Conservation (phyloP, 2,888 invertebrate genomes). For the Campopleginae sp. region DNA sequence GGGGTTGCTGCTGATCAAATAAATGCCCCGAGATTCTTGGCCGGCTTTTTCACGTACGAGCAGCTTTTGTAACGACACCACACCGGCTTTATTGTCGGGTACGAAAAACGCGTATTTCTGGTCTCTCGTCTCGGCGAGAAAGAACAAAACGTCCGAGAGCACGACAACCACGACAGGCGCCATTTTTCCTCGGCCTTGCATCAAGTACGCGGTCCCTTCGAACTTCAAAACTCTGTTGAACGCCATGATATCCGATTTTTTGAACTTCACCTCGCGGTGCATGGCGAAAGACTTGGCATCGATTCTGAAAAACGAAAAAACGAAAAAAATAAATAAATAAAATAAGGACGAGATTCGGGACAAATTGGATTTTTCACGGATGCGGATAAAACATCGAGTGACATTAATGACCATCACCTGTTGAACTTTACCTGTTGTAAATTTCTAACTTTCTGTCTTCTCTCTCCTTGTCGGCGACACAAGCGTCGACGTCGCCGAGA, state of each 20-base stretch:
- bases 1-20: conserved; percentile 96
- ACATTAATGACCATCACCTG: conserved; percentile 52
- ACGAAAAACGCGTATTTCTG: conserved; percentile 97
- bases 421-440: conserved; percentile 87
- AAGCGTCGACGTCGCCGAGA: conserved; percentile 95
- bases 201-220: conserved; percentile 94
- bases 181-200: conserved; percentile 96
- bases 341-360: background rate
- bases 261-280: conserved; percentile 94
- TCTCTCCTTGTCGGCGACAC: conserved; percentile 96
- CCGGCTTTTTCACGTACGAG: conserved; percentile 97
- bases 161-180: conserved; percentile 95
- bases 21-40: conserved; percentile 94
- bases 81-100: conserved; percentile 97
- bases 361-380: background rate
- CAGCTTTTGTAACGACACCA: conserved; percentile 95
- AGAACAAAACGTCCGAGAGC: conserved; percentile 95
- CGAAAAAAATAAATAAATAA: no score
- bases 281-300: conserved; percentile 96
- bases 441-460: conserved; percentile 96
- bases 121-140: conserved; percentile 93
- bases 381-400: conserved; percentile 5
- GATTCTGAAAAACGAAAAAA: conserved; percentile 85
- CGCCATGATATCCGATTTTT: conserved; percentile 95
- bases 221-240: conserved; percentile 93